These are phyloP conservation scores for Trididemnum miniatum DNA, from an alignment of 23 tunicate genomes.

Conservation along the genomic window DNA sequence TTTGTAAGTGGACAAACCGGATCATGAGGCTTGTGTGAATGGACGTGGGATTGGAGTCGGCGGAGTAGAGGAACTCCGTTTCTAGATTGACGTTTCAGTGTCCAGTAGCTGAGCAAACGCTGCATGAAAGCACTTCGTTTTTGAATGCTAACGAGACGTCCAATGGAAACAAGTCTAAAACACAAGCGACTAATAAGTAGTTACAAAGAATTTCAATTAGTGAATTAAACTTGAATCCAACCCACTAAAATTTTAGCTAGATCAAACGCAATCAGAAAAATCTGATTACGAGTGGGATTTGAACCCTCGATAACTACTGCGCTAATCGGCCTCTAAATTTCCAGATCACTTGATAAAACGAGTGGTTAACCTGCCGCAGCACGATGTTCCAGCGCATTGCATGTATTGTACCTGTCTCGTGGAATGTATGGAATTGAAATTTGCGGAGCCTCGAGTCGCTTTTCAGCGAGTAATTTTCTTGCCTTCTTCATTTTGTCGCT, in stretches of 20 bases:
- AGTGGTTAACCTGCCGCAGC: too few species aligned
- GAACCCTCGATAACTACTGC: too few species aligned
- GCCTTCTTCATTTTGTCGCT: constrained; percentile 84
- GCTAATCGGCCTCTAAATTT: too few species aligned
- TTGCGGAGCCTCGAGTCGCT: constrained; percentile 83
- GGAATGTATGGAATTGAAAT: constrained; percentile 95
- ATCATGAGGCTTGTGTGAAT: constrained; percentile 50
- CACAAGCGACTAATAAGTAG: too few species aligned
- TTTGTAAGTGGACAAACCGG: constrained; percentile 6
- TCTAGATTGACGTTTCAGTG: constrained; percentile 85
- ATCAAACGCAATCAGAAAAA: too few species aligned
- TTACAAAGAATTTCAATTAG: too few species aligned
- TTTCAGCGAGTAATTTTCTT: constrained; percentile 76
- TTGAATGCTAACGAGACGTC: constrained; percentile 67
- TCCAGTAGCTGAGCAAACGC: constrained; percentile 90
- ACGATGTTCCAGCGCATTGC: too few species aligned
- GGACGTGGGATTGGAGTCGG: constrained; percentile 78
- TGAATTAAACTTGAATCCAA: too few species aligned
- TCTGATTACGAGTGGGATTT: too few species aligned
- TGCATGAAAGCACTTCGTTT: constrained; percentile 66
- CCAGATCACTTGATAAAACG: too few species aligned
- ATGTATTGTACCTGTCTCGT: constrained; percentile 82
- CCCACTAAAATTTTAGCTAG: not conserved
- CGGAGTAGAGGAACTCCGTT: constrained; percentile 98
- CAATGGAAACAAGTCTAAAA: constrained; percentile 62